These are phyloP conservation scores for Rambutsinella grinnellia DNA, from an alignment of 2,888 invertebrate genomes.

Conservation along the genomic window DNA sequence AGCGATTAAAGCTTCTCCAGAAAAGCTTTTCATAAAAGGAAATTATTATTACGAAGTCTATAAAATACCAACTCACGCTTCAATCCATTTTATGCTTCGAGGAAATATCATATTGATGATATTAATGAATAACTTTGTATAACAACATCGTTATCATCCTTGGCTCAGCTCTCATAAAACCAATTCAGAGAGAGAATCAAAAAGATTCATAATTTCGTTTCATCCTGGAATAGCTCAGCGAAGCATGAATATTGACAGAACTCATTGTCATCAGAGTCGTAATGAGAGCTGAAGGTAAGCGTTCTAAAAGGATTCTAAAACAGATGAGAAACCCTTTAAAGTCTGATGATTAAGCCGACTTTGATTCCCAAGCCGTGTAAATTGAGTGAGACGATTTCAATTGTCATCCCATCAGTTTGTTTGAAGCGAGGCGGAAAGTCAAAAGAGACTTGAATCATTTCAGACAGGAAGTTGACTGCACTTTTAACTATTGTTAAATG, in stretches of 20 bases:
- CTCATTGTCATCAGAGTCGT: slow-evolving; percentile 26
- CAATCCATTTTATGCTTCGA: no score
- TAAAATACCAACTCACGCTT: no score
- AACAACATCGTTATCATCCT: neutral
- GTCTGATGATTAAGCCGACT: slow-evolving; percentile 36
- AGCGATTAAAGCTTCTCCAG: no score
- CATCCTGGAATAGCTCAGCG: slow-evolving; percentile 24
- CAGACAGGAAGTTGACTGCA: neutral
- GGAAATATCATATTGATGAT: no score
- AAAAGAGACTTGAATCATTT: no score
- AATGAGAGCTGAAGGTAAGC: slow-evolving; percentile 34
- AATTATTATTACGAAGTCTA: no score
- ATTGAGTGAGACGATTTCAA: neutral
- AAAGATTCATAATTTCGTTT: neutral
- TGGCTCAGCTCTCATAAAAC: neutral
- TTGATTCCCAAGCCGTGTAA: slow-evolving; percentile 46
- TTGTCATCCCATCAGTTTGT: neutral
- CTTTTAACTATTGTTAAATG: neutral
- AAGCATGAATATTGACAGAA: slow-evolving; percentile 39
- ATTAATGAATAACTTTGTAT: no score
- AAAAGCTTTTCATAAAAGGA: no score
- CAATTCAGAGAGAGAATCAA: neutral
- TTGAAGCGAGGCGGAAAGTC: neutral
- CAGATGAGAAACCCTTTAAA: slow-evolving; percentile 22
- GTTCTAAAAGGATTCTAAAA: slow-evolving; percentile 31